Evolutionary conservation across 2,888 invertebrate species (phyloP), one percentile per base, ranked within the genome.

Genomic region (Orgyia antiqua): DNA sequence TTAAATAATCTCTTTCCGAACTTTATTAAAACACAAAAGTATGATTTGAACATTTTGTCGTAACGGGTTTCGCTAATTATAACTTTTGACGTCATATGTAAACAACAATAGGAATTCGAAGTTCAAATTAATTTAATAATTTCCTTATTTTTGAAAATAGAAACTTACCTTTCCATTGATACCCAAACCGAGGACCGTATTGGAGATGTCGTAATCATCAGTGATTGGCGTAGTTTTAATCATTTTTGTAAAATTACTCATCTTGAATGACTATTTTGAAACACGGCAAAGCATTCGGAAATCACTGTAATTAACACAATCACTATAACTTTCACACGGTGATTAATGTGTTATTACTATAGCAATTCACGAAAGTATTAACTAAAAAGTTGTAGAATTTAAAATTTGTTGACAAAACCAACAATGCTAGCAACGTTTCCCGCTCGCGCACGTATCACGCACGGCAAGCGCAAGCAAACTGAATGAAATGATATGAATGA

Each of bases 171-270:
- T 99, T 42, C 99, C 99, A 82, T 98, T 99, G 52, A 99, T 98
- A 7, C 99, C 99, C 42, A 98, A 90, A 24, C 99, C 99, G 39
- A 99, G 89, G 24, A 99, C 98, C 42, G 93, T 95, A 65, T 93
- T 94, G 18, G 96, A 95, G 61, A 98, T 95, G 69, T 94, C 93
- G 78, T 96, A 98, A 80, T 98, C 97, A 42, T 95, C 93, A 27
- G 92, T 92, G 50, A 98, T 93, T 25, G 93, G 92, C 30, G 92
- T 92, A 55, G 91, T 90, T 89, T 96, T 97, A 21, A 93, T 90
- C 37, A 68, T 65, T 69, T 76, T 79, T 19, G 68, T 51, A 42
- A 66, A 69, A 64, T 70, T 76, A 70, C 73, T 79, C 82, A 82
- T 83, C 55, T 67, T 72, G 42, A 39, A 38, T 35, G 53, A 58